Base-by-base conservation (phyloP, 2,797 vertebrate species). In the Notoglanidium macrostoma region DNA sequence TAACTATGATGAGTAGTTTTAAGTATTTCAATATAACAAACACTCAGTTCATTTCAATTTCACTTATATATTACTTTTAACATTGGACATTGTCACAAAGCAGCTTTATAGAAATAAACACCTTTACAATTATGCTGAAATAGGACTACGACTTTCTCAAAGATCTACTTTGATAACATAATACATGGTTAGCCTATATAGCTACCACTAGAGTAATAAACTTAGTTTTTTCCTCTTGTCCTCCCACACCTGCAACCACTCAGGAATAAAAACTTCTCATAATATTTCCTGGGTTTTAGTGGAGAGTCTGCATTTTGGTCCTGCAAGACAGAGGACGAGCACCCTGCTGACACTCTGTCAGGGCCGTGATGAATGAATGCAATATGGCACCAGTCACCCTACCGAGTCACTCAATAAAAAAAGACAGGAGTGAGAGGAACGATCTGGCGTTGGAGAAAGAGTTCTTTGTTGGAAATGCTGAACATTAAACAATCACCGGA, bases 351-450 rank as follows among this genome's bases (percentile, higher is more conserved):
- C 78, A 68, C 82, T 90, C 93, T 91, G 94, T 94, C 94, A 93
- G 65, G 70, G 73, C 54, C 74, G 65, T 95, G 94, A 96, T 95
- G 92, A 93, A 95, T 95, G 94, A 93, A 89, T 87, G 92, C 90
- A 93, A 92, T 93, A 93, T 85, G 91, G 93, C 92, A 92, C 92
- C 87, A 83, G 92, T 93, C 92, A 90, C 90, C 93, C 84, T 26
- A 83, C 89, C 87, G 89, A 67, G 92, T 88, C 0, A 85, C 80
- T 89, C 86, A 88, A 77, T 77, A 83, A 87, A 51, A n/a, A 5
- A 14, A 83, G 51, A 68, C n/a, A 72, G 54, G 67, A 32, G 46
- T 35, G 67, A 67, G 65, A 87, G 55, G 70, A 72, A 40, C 6
- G 29, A 54, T 83, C 81, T 54, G 49, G 46, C 14, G 44, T 26